Conservation (phyloP, 1,140 invertebrate species). For the Agrypnia vestita region DNA sequence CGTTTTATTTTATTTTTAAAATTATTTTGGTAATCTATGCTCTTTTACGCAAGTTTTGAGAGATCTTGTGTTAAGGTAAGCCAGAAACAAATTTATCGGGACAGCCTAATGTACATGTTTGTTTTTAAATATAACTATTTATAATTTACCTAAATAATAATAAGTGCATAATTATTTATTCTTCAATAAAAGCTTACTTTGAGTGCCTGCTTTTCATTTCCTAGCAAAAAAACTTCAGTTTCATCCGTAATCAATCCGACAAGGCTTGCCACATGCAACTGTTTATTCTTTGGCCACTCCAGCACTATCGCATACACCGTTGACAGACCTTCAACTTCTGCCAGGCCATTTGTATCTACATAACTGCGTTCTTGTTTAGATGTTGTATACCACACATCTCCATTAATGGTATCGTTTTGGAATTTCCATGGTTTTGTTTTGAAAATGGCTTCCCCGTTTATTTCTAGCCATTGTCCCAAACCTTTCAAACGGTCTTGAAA, state of each 20-base stretch:
- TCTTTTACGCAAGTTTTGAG: too few species aligned
- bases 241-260: conserved; percentile 63
- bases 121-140: too few species aligned
- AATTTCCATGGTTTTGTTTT: conserved; percentile 82
- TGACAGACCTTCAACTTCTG: conserved; percentile 27
- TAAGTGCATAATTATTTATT: background rate
- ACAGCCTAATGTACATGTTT: too few species aligned
- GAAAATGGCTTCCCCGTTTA: conserved; percentile 95
- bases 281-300: conserved; percentile 77
- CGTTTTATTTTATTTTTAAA: too few species aligned
- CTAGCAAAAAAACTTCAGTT: conserved; percentile 67
- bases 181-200: conserved; percentile 35
- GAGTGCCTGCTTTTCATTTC: conserved; percentile 63
- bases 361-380: conserved; percentile 62
- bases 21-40: too few species aligned
- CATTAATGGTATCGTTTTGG: conserved; percentile 88
- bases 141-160: background rate
- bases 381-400: conserved; percentile 85
- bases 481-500: conserved; percentile 89
- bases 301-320: conserved; percentile 79
- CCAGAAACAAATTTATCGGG: too few species aligned
- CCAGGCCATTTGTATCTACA: background rate
- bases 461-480: conserved; percentile 84
- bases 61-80: too few species aligned
- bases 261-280: conserved; percentile 71